Base-by-base conservation (phyloP, 1,140 invertebrate genomes). In the Panagrolaimus sp. region DNA sequence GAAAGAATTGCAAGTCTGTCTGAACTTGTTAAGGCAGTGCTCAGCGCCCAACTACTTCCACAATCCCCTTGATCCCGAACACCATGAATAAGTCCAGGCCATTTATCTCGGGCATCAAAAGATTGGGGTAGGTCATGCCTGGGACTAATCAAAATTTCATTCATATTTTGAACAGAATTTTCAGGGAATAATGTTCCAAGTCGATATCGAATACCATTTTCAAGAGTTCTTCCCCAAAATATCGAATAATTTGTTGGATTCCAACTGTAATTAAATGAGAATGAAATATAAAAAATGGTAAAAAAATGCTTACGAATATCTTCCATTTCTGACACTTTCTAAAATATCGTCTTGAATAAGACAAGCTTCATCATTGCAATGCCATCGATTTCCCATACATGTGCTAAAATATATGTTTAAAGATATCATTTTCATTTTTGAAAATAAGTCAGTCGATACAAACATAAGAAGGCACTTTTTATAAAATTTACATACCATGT, bases 41-140 rank as follows among this genome's bases (percentile, higher is more conserved):
- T 91, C 45, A 96, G 87, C 0, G 92, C 93, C 93, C 93, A 96
- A 1, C 93, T 94, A 0, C 91, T 88, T 0, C 89, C 92, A 79
- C 93, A 88, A 89, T 93, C 92, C 67, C 90, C 90, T 84, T 97
- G 94, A 84, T 97, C 92, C 14, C 88, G 84, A 9, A 95, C 86
- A 0, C 85, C 86, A 0, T 89, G 88, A 43, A 95, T 89, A 38
- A 87, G 86, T 0, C 86, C 85, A 0, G 87, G 87, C 93, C 93
- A 96, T 52, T 87, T 86, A 0, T 84, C 78, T 1, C 90, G 85
- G 0, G 91, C 85, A 82, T 95, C 91, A 82, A 96, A 95, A 46
- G 86, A 73, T 1, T 79, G 71, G 0, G 84, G 83, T n/a, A 85
- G 71, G 10, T 71, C 75, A 32, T 48, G 26, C 73, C 76, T 66